Conservation (phyloP, 1,140 invertebrate species). For the Leptinotarsa undecemlineata region DNA sequence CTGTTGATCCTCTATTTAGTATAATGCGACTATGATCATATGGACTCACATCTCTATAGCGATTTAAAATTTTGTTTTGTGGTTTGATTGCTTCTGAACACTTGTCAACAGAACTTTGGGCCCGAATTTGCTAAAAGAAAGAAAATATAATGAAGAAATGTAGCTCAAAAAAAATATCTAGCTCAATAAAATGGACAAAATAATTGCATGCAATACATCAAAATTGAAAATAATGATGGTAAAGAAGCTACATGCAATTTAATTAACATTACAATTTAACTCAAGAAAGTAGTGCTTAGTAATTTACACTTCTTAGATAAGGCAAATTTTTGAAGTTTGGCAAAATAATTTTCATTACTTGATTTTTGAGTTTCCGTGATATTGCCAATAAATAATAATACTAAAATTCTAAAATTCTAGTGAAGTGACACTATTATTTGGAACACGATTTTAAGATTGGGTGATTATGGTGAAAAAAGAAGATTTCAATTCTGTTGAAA, state of each 20-base stretch:
- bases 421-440: too few species aligned
- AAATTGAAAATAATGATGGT: background rate
- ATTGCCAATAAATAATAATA: too few species aligned
- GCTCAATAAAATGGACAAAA: background rate
- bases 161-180: background rate
- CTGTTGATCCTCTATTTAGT: slow-evolving; percentile 70
- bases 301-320: too few species aligned
- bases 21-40: slow-evolving; percentile 91
- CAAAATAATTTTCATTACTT: too few species aligned
- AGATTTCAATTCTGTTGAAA: too few species aligned
- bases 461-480: too few species aligned
- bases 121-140: slow-evolving; percentile 64
- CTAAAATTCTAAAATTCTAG: too few species aligned
- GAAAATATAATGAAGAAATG: slow-evolving; percentile 25
- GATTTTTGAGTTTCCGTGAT: too few species aligned
- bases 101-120: slow-evolving; percentile 66
- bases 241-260: background rate
- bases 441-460: too few species aligned
- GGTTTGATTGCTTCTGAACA: slow-evolving; percentile 77
- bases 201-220: background rate
- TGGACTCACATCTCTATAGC: slow-evolving; percentile 94
- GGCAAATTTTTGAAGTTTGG: too few species aligned
- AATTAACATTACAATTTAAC: background rate
- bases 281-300: background rate
- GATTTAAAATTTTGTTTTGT: slow-evolving; percentile 80